Evolutionary conservation across 2,113 vertebrate species (phyloP), one percentile per base, ranked within the genome.

Genomic region (Cyrtonyx montezumae): DNA sequence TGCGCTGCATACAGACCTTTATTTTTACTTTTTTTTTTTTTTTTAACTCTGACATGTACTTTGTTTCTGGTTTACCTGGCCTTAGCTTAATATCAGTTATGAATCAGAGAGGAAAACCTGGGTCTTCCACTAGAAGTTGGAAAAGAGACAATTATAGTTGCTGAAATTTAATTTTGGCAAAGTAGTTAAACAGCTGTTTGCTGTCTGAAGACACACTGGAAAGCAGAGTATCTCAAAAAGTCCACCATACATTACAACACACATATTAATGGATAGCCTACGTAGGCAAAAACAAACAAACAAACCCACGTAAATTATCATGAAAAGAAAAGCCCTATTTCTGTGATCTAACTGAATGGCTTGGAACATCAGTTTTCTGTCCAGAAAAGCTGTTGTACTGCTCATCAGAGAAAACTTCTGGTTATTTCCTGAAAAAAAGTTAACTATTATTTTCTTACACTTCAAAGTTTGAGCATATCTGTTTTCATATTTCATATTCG

Each of bases 401-500:
- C 18, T 90, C 62, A 94, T 56, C 67, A 91, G 53, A 87, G 36
- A 89, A 92, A 89, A 62, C 7, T 88, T 88, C 49, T 34, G 8
- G 62, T 37, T 61, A 51, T 73, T 87, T 79, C 11, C 74, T 36
- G 14, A 36, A 81, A 61, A 83, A 90, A 68, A 26, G 58, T 77
- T 87, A 88, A 69, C 70, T 84, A 73, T 87, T 89, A 71, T 91
- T 92, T 95, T 87, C 53, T 92, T 82, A 67, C 46, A 87, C 78
- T 91, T 96, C 92, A 91, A 94, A 92, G 49, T 55, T 87, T 74
- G 11, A 92, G 42, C 40, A 69, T 87, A 92, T 87, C 90, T 92
- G 51, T 90, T 94, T 94, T 80, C 61, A 46, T 85, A 77, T 79
- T 95, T 82, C 77, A 82, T 76, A 84, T 66, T 92, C 67, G 66